Evolutionary conservation across 2,797 vertebrate species (phyloP), one percentile per base, ranked within the genome.

Genomic region (Betta splendens): DNA sequence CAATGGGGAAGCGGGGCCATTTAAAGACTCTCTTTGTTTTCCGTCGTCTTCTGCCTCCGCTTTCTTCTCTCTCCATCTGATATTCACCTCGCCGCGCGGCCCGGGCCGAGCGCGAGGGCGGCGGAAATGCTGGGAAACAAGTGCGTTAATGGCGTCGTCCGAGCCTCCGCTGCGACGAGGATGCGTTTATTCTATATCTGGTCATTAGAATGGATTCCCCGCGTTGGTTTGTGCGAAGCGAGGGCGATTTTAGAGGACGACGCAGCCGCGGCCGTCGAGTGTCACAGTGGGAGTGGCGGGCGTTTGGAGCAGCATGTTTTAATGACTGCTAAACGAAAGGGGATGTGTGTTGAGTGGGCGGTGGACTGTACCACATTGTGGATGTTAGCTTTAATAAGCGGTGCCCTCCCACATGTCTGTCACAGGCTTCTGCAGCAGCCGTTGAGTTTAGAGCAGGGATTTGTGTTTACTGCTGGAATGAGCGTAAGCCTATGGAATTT

Each of bases 1-100:
- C 91, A 81, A 85, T 92, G 83, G 87, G 87, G 86, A 82, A 65
- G 85, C 68, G 62, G 89, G 84, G 76, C 85, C 69, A 79, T 88
- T 92, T 89, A 84, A 67, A 83, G 57, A 82, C 47, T 65, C 42
- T 45, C 70, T 83, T 84, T 85, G 58, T 82, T 77, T 75, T 68
- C 11, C 58, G 48, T 55, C 13, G 67, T 26, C 50, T 57, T 48
- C 42, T 2, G 26, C 49, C 53, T 65, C 49, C 66, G 22, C 55
- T 40, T 45, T 64, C 46, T 59, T 67, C 49, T 72, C n/a, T 52
- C 25, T 63, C 54, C 46, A 20, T 75, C 29, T 72, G 25, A 73
- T 77, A 72, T 28, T 6, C 75, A 69, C 36, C 45, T 56, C 51
- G 31, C 25, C 18, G 18, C 43, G 64, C 44, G 48, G 52, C 47